phyloP scores from a whole-genome alignment of 1,140 invertebrate genomes.

The Magallana angulata region DNA sequence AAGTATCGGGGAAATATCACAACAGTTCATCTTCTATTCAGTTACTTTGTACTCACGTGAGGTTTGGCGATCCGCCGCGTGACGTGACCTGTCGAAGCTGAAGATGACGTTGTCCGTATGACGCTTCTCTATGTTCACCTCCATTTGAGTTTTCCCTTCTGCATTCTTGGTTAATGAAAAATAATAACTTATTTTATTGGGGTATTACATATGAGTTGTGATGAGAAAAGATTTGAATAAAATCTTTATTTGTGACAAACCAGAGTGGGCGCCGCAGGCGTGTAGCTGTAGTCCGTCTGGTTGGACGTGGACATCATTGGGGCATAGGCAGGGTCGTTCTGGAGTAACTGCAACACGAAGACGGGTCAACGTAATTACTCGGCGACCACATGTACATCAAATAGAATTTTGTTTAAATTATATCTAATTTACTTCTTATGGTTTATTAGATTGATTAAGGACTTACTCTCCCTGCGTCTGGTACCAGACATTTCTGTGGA shows the following conservation, averaged over 20 bases:
- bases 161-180: slow-evolving; percentile 54
- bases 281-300: slow-evolving; percentile 49
- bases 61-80: slow-evolving; percentile 62
- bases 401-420: no score
- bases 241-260: not conserved
- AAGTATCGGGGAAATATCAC: not conserved
- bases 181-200: not conserved
- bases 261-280: slow-evolving; percentile 38
- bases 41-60: slow-evolving; percentile 63
- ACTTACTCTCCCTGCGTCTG: slow-evolving; percentile 67
- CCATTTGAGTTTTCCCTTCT: slow-evolving; percentile 58
- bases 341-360: slow-evolving; percentile 44
- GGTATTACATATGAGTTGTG: not conserved
- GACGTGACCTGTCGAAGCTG: slow-evolving; percentile 61
- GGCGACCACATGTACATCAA: no score
- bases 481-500: slow-evolving; percentile 57
- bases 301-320: slow-evolving; percentile 41
- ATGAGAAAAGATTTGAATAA: not conserved
- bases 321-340: slow-evolving; percentile 49
- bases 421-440: not conserved
- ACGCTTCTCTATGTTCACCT: slow-evolving; percentile 63
- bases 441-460: no score
- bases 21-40: not conserved
- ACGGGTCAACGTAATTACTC: no score
- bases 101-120: slow-evolving; percentile 66